A percentile compares a stretch with the other conserved stretches of the same genome.
These are phyloP conservation scores for Drosophila oshimai DNA, from an alignment of 1,140 invertebrate species.

Conservation along the genomic window DNA sequence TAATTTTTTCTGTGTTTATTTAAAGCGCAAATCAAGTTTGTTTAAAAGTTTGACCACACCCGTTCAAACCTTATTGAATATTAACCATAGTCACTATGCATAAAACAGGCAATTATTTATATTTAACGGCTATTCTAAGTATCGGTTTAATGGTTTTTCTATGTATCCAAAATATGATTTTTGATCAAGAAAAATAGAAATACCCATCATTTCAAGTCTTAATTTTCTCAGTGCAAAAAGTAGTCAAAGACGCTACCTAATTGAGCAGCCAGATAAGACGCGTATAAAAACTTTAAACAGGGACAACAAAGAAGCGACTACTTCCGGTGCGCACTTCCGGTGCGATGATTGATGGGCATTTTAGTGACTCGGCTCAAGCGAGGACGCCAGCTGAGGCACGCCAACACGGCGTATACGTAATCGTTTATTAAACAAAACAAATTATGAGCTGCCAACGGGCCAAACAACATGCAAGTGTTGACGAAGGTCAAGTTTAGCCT, in stretches of 20 bases:
- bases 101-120: too few species aligned
- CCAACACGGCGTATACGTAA: conserved; percentile 31
- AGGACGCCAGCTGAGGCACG: conserved; percentile 10
- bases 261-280: conserved; percentile 20
- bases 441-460: conserved; percentile 19
- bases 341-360: conserved; percentile 56
- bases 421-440: conserved; percentile 36
- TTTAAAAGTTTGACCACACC: too few species aligned
- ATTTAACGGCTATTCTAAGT: too few species aligned
- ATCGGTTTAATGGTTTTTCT: too few species aligned
- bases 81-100: too few species aligned
- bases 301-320: conserved; percentile 19
- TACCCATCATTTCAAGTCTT: conserved; percentile 4
- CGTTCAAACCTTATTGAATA: too few species aligned
- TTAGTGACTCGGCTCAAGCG: conserved; percentile 2
- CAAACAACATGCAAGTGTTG: conserved; percentile 56
- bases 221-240: background rate
- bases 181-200: too few species aligned
- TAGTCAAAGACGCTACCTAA: conserved; percentile 15
- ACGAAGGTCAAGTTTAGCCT: conserved; percentile 69
- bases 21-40: too few species aligned
- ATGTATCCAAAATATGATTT: too few species aligned
- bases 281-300: conserved; percentile 29
- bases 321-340: too few species aligned
- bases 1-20: too few species aligned